Conservation (phyloP, 2,888 invertebrate species). For the Parnassius glacialis region DNA sequence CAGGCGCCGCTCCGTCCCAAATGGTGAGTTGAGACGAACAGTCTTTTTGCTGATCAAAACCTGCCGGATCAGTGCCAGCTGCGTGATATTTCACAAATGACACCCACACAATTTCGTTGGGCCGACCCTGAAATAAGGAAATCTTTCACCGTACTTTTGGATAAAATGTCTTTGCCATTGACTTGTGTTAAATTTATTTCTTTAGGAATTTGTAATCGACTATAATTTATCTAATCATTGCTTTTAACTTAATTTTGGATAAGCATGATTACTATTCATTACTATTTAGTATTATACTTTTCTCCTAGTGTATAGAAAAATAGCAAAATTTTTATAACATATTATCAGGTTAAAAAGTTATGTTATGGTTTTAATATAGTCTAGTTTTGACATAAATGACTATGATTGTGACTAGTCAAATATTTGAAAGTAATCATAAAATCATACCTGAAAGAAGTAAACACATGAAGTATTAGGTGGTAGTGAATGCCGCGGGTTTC, state of each 20-base stretch:
- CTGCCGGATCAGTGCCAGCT: constrained; percentile 83
- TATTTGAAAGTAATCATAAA: not conserved
- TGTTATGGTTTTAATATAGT: no score
- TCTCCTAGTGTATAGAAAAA: no score
- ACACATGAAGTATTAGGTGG: constrained; percentile 91
- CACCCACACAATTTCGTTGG: constrained; percentile 90
- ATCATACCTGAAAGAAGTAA: constrained; percentile 84
- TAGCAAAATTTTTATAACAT: no score
- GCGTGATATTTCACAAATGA: constrained; percentile 92
- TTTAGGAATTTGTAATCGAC: no score
- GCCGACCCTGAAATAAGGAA: constrained; percentile 78
- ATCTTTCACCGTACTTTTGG: constrained; percentile 14
- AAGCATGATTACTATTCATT: no score
- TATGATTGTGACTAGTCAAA: no score
- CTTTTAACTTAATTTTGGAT: no score
- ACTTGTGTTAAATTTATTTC: no score
- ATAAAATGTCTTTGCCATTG: constrained; percentile 14
- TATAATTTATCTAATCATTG: no score
- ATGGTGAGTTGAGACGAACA: constrained; percentile 88
- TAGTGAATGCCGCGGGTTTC: constrained; percentile 88
- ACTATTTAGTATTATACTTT: no score
- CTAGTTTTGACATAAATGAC: no score
- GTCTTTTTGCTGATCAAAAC: constrained; percentile 84
- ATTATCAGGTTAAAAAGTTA: no score
- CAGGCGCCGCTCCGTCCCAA: constrained; percentile 86